phyloP scores from a whole-genome alignment of 2,797 vertebrate genomes.

The Tauraco hartlaubi region DNA sequence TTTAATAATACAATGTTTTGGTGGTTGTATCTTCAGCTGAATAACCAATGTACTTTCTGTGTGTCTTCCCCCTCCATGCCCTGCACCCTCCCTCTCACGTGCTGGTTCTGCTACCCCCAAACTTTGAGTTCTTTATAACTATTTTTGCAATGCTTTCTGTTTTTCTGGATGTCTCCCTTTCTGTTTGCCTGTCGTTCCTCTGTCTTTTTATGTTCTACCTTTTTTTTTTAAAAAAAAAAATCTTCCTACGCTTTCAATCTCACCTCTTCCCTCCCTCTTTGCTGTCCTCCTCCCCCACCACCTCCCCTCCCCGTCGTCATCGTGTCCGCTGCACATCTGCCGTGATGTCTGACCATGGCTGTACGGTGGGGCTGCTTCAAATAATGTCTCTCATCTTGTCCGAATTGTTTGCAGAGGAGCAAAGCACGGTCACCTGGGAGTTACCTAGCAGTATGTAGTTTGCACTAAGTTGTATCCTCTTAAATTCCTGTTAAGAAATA shows the following conservation, averaged over 20 bases:
- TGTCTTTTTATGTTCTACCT: background rate
- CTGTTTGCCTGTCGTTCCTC: background rate
- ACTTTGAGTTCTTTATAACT: slow-evolving; percentile 18
- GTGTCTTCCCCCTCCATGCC: slow-evolving; percentile 46
- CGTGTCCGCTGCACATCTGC: slow-evolving; percentile 63
- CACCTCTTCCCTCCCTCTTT: background rate
- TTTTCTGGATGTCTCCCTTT: background rate
- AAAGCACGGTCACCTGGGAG: slow-evolving; percentile 85
- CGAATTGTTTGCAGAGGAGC: slow-evolving; percentile 82
- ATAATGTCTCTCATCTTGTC: slow-evolving; percentile 86
- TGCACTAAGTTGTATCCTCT: slow-evolving; percentile 50
- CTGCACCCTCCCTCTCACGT: background rate
- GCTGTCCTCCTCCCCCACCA: background rate
- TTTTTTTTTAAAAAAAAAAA: background rate
- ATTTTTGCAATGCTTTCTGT: background rate
- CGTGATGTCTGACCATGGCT: slow-evolving; percentile 81
- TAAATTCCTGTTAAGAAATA: background rate
- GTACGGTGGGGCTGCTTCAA: slow-evolving; percentile 87
- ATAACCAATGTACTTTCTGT: slow-evolving; percentile 61
- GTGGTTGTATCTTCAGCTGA: background rate
- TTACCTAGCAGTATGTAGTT: slow-evolving; percentile 88
- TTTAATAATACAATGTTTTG: background rate
- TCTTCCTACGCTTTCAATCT: background rate
- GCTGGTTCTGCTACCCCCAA: background rate
- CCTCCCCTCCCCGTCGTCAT: background rate